Conservation (phyloP, 2,113 vertebrate species). For the Microtus montanus region DNA sequence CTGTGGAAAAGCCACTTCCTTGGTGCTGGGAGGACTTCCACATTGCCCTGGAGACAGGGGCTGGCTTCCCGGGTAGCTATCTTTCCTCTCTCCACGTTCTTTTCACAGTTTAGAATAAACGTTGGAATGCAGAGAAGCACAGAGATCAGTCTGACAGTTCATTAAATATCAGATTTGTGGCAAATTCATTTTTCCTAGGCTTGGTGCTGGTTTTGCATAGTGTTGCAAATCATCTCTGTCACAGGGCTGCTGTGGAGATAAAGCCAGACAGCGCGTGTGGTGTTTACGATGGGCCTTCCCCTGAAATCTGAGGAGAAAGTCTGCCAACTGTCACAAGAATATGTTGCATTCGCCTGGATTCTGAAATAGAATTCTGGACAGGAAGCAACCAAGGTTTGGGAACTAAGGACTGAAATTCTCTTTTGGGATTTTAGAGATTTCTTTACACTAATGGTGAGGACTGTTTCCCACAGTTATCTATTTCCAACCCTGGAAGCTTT, state of each 20-base stretch:
- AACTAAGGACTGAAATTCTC: not conserved
- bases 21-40: not conserved
- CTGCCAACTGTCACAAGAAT: not conserved
- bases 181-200: slow-evolving; percentile 27
- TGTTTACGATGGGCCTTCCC: not conserved
- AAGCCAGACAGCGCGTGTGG: not conserved
- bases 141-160: not conserved
- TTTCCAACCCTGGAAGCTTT: slow-evolving; percentile 43
- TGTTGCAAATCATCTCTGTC: not conserved
- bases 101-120: not conserved
- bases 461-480: not conserved
- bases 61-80: not conserved
- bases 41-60: not conserved
- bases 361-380: not conserved
- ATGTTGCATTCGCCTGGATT: not conserved
- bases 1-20: not conserved
- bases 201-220: not conserved
- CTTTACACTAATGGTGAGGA: not conserved
- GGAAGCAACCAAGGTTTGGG: slow-evolving; percentile 1
- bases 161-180: not conserved
- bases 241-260: not conserved
- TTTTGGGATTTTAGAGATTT: not conserved
- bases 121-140: not conserved
- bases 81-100: not conserved
- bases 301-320: not conserved